These are phyloP conservation scores for Caenorhabditis wallacei DNA, from an alignment of 2,888 invertebrate species.

Conservation along the genomic window DNA sequence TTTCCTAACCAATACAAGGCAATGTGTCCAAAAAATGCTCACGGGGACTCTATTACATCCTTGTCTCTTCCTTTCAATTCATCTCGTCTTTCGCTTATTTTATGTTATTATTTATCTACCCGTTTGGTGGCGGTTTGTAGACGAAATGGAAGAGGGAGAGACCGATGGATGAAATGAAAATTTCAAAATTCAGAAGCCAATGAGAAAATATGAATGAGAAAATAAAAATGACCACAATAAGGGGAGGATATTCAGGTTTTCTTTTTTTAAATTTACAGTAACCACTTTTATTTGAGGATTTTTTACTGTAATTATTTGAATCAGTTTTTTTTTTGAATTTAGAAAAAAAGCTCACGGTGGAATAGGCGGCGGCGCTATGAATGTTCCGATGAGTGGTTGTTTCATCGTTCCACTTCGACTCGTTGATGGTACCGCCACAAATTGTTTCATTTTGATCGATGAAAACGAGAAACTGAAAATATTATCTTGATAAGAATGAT, in stretches of 20 bases:
- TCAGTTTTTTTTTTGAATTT: too few species aligned
- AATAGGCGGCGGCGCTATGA: slow-evolving; percentile 56
- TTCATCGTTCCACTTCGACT: slow-evolving; percentile 60
- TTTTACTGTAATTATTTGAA: too few species aligned
- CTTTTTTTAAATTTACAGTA: neutral
- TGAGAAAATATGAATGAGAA: neutral
- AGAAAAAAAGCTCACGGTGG: slow-evolving; percentile 47
- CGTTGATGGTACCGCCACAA: slow-evolving; percentile 64
- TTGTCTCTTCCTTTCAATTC: slow-evolving; percentile 27
- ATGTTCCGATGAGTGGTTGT: slow-evolving; percentile 59
- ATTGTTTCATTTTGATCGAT: slow-evolving; percentile 55
- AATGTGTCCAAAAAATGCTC: slow-evolving; percentile 64
- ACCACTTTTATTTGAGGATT: neutral
- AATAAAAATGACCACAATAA: neutral
- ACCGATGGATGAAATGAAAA: neutral
- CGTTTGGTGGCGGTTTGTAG: slow-evolving; percentile 3
- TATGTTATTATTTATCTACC: slow-evolving; percentile 66
- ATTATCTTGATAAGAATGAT: too few species aligned
- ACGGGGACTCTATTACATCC: slow-evolving; percentile 65
- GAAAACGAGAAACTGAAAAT: slow-evolving; percentile 21
- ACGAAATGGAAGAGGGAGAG: neutral
- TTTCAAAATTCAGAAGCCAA: slow-evolving; percentile 1
- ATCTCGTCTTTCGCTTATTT: slow-evolving; percentile 47
- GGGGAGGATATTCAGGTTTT: neutral
- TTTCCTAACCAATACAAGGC: neutral